Evolutionary conservation across 2,113 vertebrate genomes (phyloP), one percentile per base, ranked within the genome.

Genomic region (Scomber japonicus): DNA sequence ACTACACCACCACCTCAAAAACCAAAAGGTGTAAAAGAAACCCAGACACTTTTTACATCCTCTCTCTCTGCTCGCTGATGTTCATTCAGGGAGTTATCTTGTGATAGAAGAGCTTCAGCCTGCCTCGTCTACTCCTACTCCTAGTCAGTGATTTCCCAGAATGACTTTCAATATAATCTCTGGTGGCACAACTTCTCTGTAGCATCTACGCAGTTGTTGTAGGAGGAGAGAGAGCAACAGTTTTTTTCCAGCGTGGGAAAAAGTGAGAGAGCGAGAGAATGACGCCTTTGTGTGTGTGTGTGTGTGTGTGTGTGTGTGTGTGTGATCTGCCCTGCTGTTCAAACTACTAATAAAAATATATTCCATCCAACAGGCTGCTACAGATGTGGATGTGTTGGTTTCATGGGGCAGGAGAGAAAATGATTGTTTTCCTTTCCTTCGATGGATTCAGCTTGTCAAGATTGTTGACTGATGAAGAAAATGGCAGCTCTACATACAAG

Each of bases 131-230:
- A 80, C 85, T 70, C 89, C 78, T 73, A 85, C 84, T 82, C 66
- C 45, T 35, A 6, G 56, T 48, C 82, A 51, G 66, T 75, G 75
- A 88, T 88, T 88, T 89, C 80, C 75, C 78, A 80, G 68, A 53
- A 49, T 61, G 80, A 79, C 82, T 71, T 54, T 80, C 66, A 78
- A 53, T 78, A 53, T 78, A 44, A 57, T 74, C 78, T 84, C 69
- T 44, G 68, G 88, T 75, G 82, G 69, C 80, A 60, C 70, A 71
- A 9, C 57, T 49, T 77, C 60, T 81, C 72, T 27, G 49, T 19
- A 48, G 45, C 46, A 66, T 74, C 62, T 74, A 70, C 50, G 66
- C 31, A 68, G 55, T 1, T 55, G 0, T 61, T 59, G 85, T 74
- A 83, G 83, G 82, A 75, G 82, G 80, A 76, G 72, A 76, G 72